These are phyloP conservation scores for Hydractinia echinata DNA, from an alignment of 30 jellyfish, hydroid and myxozoan genomes.

Conservation along the genomic window DNA sequence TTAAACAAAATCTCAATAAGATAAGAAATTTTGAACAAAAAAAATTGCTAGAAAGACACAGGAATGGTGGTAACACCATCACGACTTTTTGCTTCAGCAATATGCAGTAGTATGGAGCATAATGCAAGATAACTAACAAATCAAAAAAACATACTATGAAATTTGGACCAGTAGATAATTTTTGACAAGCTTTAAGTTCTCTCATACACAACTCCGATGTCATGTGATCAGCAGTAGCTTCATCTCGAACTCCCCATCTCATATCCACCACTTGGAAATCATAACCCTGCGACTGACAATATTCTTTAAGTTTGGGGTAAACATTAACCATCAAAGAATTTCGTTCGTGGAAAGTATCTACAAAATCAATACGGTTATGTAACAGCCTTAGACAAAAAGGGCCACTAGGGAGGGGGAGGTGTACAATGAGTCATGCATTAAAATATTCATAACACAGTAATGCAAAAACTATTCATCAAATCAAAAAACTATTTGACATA, in stretches of 20 bases:
- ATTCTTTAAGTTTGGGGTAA: constrained; percentile 77
- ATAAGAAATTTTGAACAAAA: too few relatives aligned
- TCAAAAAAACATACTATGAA: constrained; percentile 58
- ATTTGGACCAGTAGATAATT: constrained; percentile 85
- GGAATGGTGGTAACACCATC: not conserved
- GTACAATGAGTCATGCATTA: not conserved
- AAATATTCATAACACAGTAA: not conserved
- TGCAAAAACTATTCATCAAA: too few relatives aligned
- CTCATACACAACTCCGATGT: constrained; percentile 81
- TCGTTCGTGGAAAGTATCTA: constrained; percentile 78
- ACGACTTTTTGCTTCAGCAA: not conserved
- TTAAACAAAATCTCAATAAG: too few relatives aligned
- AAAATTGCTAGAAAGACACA: too few relatives aligned
- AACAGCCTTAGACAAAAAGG: not conserved
- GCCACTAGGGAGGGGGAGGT: not conserved
- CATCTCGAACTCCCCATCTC: constrained; percentile 97
- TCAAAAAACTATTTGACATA: too few relatives aligned
- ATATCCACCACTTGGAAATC: constrained; percentile 93
- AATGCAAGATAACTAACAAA: not conserved
- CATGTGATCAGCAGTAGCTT: constrained; percentile 96
- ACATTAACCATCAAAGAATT: constrained; percentile 69
- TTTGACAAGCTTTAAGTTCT: constrained; percentile 73
- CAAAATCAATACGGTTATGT: not conserved
- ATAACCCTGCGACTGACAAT: constrained; percentile 82
- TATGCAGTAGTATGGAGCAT: not conserved